These are phyloP conservation scores for Coelinius sp. DNA, from an alignment of 2,888 invertebrate genomes.

Conservation along the genomic window DNA sequence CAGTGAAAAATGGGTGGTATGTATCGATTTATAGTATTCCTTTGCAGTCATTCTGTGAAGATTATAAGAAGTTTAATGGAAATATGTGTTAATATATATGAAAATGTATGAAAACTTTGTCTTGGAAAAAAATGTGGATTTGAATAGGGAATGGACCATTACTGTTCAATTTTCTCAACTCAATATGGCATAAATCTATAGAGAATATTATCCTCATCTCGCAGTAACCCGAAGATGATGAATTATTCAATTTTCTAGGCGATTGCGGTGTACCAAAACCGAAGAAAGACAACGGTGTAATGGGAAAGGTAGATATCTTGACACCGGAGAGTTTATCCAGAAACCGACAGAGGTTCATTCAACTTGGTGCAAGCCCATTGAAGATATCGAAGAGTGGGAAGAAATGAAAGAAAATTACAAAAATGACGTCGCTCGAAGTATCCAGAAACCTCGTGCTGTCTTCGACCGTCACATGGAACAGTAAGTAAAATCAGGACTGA, in stretches of 20 bases:
- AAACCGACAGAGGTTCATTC: neutral
- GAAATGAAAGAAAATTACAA: neutral
- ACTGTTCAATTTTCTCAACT: too few relatives aligned
- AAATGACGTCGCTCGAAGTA: neutral
- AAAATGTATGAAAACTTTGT: too few relatives aligned
- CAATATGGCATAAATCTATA: too few relatives aligned
- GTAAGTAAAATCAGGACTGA: neutral
- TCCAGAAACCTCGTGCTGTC: neutral
- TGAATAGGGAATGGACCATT: too few relatives aligned
- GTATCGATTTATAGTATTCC: too few relatives aligned
- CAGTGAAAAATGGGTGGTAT: too few relatives aligned
- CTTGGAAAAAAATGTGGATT: too few relatives aligned
- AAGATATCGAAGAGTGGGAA: neutral
- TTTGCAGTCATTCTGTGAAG: too few relatives aligned
- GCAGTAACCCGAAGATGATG: too few relatives aligned
- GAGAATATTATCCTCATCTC: too few relatives aligned
- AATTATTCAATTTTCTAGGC: neutral
- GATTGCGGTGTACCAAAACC: neutral
- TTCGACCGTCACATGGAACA: neutral
- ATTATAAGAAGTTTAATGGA: too few relatives aligned
- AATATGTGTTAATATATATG: too few relatives aligned
- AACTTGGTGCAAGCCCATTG: neutral
- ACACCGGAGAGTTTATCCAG: neutral
- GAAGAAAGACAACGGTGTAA: neutral
- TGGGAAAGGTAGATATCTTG: neutral